Evolutionary conservation across 2,797 vertebrate genomes (phyloP), one percentile per base, ranked within the genome.

Genomic region (Alosa sapidissima): DNA sequence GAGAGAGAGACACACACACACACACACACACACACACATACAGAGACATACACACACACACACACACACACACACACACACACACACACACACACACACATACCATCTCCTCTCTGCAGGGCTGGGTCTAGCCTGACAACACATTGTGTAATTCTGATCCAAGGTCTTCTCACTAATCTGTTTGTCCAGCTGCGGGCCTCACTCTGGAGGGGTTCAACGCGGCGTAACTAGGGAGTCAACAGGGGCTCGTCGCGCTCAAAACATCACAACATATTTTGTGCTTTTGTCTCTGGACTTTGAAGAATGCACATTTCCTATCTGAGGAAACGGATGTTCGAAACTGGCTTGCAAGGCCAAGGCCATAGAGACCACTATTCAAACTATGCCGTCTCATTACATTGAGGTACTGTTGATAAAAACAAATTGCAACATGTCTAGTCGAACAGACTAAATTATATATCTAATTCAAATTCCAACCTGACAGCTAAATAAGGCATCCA

Each of bases 11-110:
- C 5, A 58, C 3, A n/a, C n/a, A n/a, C 65, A 68, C 28, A 62
- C 60, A n/a, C 65, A 68, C 28, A 62, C 60, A 60, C 58, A 60
- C 58, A 58, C 54, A 58, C 54, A 58, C 54, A n/a, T n/a, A n/a
- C n/a, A n/a, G n/a, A n/a, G n/a, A n/a, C n/a, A n/a, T n/a, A 58
- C 54, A 58, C 2, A 58, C 54, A 58, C 0, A 58, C 54, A 58
- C 2, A 58, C 54, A 1, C 54, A 58, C 54, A 58, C 54, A n/a
- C n/a, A n/a, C n/a, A n/a, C n/a, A n/a, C n/a, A n/a, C 54, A 58
- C 54, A 58, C 54, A 58, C 54, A 58, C 54, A 58, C 16, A 58
- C 55, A 58, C 55, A 58, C 55, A 58, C 55, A 58, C 55, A 58
- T 55, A 6, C 55, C 49, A 8, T 7, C 49, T 8, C 1, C 7